A percentile compares a stretch with the other conserved stretches of the same genome.
These are phyloP conservation scores for Characodon lateralis DNA, from an alignment of 2,797 vertebrate genomes.

Conservation along the genomic window DNA sequence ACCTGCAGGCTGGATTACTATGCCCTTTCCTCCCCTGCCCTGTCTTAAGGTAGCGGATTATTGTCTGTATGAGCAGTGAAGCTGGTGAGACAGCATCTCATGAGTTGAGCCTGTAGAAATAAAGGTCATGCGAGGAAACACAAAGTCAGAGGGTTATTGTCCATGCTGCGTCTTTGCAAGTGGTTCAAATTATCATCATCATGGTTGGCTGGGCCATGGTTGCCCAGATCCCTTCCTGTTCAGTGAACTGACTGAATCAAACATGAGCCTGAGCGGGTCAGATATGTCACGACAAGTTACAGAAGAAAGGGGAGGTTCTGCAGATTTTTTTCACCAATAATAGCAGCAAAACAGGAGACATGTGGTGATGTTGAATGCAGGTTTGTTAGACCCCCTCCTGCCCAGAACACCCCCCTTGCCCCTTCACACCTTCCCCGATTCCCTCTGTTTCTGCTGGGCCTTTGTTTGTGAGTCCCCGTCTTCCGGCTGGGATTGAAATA, in stretches of 20 bases:
- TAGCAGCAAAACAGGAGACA: conserved; percentile 58
- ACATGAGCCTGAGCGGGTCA: conserved; percentile 23
- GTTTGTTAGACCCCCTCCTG: conserved; percentile 18
- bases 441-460: conserved; percentile 58
- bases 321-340: conserved; percentile 49
- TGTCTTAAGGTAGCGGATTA: conserved; percentile 73
- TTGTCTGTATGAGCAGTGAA: conserved; percentile 42
- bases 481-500: conserved; percentile 72
- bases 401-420: conserved; percentile 33
- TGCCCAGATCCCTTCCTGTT: conserved; percentile 33
- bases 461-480: conserved; percentile 69
- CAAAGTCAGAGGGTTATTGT: conserved; percentile 31
- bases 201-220: conserved; percentile 2
- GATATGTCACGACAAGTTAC: conserved; percentile 40
- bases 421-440: conserved; percentile 51
- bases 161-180: conserved; percentile 13
- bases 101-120: conserved; percentile 68
- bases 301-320: conserved; percentile 38
- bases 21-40: conserved; percentile 62
- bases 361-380: conserved; percentile 68
- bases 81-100: conserved; percentile 49
- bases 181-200: not conserved
- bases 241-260: conserved; percentile 40
- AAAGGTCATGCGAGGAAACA: conserved; percentile 63
- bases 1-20: conserved; percentile 63